Evolutionary conservation across 2,113 vertebrate species (phyloP), one percentile per base, ranked within the genome.

Genomic region (Erythrocercus mccallii): DNA sequence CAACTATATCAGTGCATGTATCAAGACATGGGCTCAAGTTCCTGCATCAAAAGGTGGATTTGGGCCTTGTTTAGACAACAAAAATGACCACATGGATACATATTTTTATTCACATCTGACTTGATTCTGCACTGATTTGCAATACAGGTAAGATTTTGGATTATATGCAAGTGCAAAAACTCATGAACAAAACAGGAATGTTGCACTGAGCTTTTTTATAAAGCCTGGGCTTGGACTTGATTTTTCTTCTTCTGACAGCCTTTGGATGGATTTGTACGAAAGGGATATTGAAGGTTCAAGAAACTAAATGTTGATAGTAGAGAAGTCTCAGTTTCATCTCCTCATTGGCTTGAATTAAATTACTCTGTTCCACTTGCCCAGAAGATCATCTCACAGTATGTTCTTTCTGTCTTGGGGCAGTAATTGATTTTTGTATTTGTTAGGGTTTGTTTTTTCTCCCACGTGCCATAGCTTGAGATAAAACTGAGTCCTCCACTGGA

Each of bases 361-460:
- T 14, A 40, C 38, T 84, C 65, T 68, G 15, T 71, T 79, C 65
- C 53, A 47, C 9, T 85, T 64, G 9, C 68, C 35, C 65, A 90
- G 48, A 71, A 56, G 20, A 69, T 28, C 47, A 44, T 44, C 31
- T 80, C 70, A 79, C 27, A 86, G 17, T 38, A 54, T 9, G 15
- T 8, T 73, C 23, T 21, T 62, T 71, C 72, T 89, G 18, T 56
- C 33, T 68, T 51, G n/a, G 30, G 16, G 5, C 12, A 78, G 19
- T 54, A 74, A 58, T 31, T 56, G 3, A 56, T 84, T 78, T 81
- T 86, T 92, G 17, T 35, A 22, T 50, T 71, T 47, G 6, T 31
- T 73, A 79, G 10, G 2, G 0, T 0, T 1, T 10, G n/a, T 25
- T 40, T 57, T 30, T 58, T 58, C 35, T 13, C 5, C 47, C 12